Percentiles rank a stretch among this genome's conserved stretches.
These are phyloP conservation scores for Sebastes hopkinsi DNA, from an alignment of 2,797 vertebrate genomes.

Conservation along the genomic window DNA sequence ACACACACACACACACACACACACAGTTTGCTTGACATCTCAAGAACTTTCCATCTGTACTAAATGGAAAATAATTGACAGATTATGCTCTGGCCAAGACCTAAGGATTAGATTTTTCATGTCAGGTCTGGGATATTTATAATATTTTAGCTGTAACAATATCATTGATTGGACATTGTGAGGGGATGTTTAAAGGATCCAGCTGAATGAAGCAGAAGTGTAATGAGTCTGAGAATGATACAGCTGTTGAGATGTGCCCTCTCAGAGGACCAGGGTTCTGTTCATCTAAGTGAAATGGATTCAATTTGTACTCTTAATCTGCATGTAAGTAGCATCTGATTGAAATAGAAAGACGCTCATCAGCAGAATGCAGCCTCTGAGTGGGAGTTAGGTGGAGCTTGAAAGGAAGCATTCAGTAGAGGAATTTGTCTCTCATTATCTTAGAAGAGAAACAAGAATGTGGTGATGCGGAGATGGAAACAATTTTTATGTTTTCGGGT, in stretches of 20 bases:
- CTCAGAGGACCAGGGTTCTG: background rate
- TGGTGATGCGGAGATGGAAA: background rate
- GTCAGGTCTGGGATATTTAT: background rate
- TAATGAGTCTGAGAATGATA: background rate
- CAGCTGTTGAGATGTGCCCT: background rate
- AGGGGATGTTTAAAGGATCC: background rate
- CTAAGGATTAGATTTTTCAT: background rate
- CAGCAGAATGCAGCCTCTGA: background rate
- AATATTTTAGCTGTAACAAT: background rate
- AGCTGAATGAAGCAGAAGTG: background rate
- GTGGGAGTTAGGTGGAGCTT: background rate
- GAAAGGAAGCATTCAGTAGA: background rate
- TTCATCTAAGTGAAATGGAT: slow-evolving; percentile 32
- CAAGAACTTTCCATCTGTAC: background rate
- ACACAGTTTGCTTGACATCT: slow-evolving; percentile 4
- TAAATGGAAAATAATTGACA: background rate
- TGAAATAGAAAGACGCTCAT: slow-evolving; percentile 22
- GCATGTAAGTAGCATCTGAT: slow-evolving; percentile 18
- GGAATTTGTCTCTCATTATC: background rate
- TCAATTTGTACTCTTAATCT: slow-evolving; percentile 27
- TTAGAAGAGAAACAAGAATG: background rate
- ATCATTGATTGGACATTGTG: background rate
- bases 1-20: too few species aligned
- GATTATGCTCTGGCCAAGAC: background rate
- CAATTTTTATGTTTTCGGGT: background rate